Evolutionary conservation across 2,888 invertebrate species (phyloP), one percentile per base, ranked within the genome.

Genomic region (Morpho helenor): DNA sequence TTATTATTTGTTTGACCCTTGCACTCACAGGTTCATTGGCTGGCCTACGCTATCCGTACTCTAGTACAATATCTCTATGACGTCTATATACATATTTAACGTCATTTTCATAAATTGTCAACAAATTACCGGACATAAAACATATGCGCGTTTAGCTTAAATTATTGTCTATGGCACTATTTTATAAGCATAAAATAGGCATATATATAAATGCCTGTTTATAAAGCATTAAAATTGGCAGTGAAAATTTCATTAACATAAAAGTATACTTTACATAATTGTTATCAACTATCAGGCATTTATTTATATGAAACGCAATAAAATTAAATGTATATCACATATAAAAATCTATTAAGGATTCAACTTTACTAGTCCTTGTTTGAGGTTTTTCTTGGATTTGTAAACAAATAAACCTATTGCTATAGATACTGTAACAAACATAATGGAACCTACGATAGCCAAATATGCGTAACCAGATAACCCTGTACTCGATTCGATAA

Each of bases 101-200:
- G 31, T 31, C 31, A 31, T 31, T 31, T 16, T 16, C 16, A 16
- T 16, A 1, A 31, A 31, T 31, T 5, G 1, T 31, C 31, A 31
- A 31, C 31, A 31, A 31, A 31, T 31, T 31, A 31, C 31, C 31
- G 31, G 31, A 31, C 31, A 31, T 51, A n/a, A 23, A 43, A 46
- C 39, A 23, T 47, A 43, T 48, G 49, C 42, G 49, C 55, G 44
- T 23, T 10, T 16, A 43, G 55, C 23, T 41, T 7, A 16, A 10
- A 7, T 39, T 43, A 9, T 31, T 44, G 16, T 44, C 49, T 87
- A 88, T 88, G 88, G 88, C 88, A 88, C 87, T 87, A 85, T 84
- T 82, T 84, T 82, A 86, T 76, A 76, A 83, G 82, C 43, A 49
- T 49, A 83, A 84, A 84, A 80, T 82, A 84, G 81, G 77, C 79